These are phyloP conservation scores for Notolepis coatsorum DNA, from an alignment of 2,797 vertebrate species.

Conservation along the genomic window DNA sequence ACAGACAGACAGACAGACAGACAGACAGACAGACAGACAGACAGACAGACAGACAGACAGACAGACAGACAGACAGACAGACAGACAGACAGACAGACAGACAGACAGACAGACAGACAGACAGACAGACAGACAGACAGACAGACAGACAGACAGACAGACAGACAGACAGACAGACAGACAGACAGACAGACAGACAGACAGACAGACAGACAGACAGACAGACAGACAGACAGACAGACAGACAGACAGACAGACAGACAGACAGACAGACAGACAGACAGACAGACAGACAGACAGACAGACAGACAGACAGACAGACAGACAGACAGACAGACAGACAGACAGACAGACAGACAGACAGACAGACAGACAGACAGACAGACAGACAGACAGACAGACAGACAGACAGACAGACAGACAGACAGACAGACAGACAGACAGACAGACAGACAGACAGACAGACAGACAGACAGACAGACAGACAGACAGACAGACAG, in stretches of 20 bases:
- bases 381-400: conserved; percentile 33
- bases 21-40: conserved; percentile 49
- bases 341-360: conserved; percentile 41
- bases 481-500: conserved; percentile 20
- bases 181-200: conserved; percentile 48
- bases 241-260: neutral
- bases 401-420: conserved; percentile 13
- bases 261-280: conserved; percentile 48
- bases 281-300: conserved; percentile 44
- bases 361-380: conserved; percentile 48
- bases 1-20: conserved; percentile 34
- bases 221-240: conserved; percentile 27
- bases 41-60: conserved; percentile 32
- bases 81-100: conserved; percentile 26
- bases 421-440: conserved; percentile 34
- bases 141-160: conserved; percentile 20
- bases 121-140: conserved; percentile 40
- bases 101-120: conserved; percentile 47
- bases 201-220: conserved; percentile 45
- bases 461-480: conserved; percentile 32
- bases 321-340: neutral
- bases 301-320: conserved; percentile 32
- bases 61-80: conserved; percentile 20
- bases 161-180: conserved; percentile 5
- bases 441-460: conserved; percentile 49